Conservation (phyloP, 2,113 vertebrate genomes). For the Forbesichthys papilliferus region DNA sequence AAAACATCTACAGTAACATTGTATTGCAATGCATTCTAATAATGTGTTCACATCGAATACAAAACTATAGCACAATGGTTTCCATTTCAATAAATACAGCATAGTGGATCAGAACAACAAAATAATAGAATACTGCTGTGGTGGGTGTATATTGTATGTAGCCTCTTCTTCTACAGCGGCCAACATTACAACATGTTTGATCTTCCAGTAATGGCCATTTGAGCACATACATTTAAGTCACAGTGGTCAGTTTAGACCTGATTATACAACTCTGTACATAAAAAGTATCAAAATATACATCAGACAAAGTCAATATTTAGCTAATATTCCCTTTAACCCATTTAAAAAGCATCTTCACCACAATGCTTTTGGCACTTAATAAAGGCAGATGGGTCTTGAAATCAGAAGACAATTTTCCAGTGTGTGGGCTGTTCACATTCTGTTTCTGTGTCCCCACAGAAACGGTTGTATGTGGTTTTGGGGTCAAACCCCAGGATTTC, state of each 20-base stretch:
- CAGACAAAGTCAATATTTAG: neutral
- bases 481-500: conserved; percentile 95
- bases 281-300: conserved; percentile 18
- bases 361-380: conserved; percentile 57
- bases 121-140: too few relatives aligned
- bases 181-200: conserved; percentile 27
- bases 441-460: conserved; percentile 90
- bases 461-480: conserved; percentile 92
- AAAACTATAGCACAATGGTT: too few relatives aligned
- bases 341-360: conserved; percentile 34
- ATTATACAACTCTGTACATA: conserved; percentile 41
- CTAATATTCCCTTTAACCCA: conserved; percentile 20
- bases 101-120: too few relatives aligned
- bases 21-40: too few relatives aligned
- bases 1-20: too few relatives aligned
- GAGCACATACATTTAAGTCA: conserved; percentile 20
- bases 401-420: conserved; percentile 92
- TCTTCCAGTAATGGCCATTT: conserved; percentile 17
- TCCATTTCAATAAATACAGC: too few relatives aligned
- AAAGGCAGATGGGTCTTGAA: conserved; percentile 9
- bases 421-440: conserved; percentile 94
- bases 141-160: neutral
- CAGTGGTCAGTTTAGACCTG: conserved; percentile 31
- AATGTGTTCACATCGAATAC: too few relatives aligned
- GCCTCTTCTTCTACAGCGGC: conserved; percentile 1